Evolutionary conservation across 1,140 invertebrate species (phyloP).

Genomic region (Uloborus diversus): DNA sequence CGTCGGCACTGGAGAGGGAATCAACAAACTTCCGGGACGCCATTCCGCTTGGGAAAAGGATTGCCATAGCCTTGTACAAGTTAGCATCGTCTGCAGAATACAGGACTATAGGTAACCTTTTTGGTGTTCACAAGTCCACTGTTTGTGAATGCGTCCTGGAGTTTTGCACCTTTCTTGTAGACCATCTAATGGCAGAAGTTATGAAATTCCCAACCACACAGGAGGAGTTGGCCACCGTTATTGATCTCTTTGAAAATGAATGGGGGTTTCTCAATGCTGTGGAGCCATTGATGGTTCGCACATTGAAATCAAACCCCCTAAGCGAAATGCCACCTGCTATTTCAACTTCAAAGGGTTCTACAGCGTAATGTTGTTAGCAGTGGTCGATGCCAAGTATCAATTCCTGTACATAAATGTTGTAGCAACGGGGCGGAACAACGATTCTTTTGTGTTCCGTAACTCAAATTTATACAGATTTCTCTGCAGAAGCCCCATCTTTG

Average conservation of each 20-base stretch:
- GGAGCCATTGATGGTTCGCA: not conserved
- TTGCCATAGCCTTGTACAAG: not conserved
- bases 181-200: not conserved
- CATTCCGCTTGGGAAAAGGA: too few relatives aligned
- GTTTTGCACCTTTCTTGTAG: not conserved
- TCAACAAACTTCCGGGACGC: too few relatives aligned
- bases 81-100: not conserved
- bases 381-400: not conserved
- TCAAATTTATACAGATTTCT: not conserved
- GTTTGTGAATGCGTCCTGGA: not conserved
- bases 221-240: not conserved
- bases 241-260: not conserved
- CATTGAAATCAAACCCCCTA: too few relatives aligned
- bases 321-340: not conserved
- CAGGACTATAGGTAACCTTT: not conserved
- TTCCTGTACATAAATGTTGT: not conserved
- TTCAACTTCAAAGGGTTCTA: too few relatives aligned
- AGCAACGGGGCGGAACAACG: not conserved
- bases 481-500: too few relatives aligned
- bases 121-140: not conserved
- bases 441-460: not conserved
- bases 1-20: too few relatives aligned
- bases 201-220: not conserved
- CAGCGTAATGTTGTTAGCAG: not conserved
- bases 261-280: not conserved